Base-by-base conservation (phyloP, 2,797 vertebrate species). In the Fistularia tabacaria region DNA sequence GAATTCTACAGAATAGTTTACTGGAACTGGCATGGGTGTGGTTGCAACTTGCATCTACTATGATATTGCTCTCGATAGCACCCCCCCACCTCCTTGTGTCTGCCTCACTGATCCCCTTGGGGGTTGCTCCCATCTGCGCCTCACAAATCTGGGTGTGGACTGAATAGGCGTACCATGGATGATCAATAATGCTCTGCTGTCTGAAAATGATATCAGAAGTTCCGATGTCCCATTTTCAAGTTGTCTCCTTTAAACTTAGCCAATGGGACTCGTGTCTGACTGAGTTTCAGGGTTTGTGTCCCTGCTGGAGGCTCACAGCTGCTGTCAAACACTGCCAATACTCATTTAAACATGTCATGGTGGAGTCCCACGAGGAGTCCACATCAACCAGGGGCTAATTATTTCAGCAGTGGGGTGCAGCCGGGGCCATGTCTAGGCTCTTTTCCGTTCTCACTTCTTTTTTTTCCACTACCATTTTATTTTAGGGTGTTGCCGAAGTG, bases 341-440 rank as follows among this genome's bases (percentile, higher is more conserved):
- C 81, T 84, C 78, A 84, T 88, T 84, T 86, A 58, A 77, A 81
- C 79, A 69, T 79, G 82, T 83, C 83, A 84, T 10, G n/a, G 47
- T 62, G 55, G 69, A 82, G 71, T 81, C 84, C 84, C 84, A 70
- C 5, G 44, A 82, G 82, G 77, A 69, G 70, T 57, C 67, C 69
- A 48, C 60, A 51, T 83, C 82, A 68, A 85, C 84, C 73, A 65
- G 82, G 87, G 84, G 74, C 81, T 89, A 84, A 87, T 89, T 89
- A 88, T 86, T 86, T 83, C 78, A 57, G 69, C 67, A 25, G 58
- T 0, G 67, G 70, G 61, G 81, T 85, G 73, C 85, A 85, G 79
- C 79, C 71, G 80, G 70, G 82, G 73, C 79, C 75, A 65, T 52
- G 52, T 80, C 82, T 59, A 57, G 77, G 73, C 69, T 73, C 62